Evolutionary conservation across 2,113 vertebrate genomes (phyloP).

Genomic region (Benitochromis conjunctus): DNA sequence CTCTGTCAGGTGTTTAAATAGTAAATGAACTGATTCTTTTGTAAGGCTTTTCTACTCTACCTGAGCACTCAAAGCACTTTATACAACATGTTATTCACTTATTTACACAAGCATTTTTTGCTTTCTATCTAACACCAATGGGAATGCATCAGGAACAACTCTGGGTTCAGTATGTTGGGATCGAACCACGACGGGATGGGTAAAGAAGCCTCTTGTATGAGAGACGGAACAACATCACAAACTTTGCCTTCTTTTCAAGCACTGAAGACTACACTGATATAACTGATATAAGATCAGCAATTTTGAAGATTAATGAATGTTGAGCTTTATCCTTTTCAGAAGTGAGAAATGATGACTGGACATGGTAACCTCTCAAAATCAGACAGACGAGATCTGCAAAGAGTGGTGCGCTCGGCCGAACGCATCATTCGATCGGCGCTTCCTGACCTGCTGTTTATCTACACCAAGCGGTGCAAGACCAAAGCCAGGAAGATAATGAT

Average conservation of each 20-base stretch:
- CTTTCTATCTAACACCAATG: neutral
- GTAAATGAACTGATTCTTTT: neutral
- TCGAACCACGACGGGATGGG: neutral
- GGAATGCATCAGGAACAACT: neutral
- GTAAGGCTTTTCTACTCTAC: neutral
- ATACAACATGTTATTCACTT: neutral
- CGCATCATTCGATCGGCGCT: too few relatives aligned
- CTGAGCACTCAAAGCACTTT: neutral
- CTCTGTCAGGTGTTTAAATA: neutral
- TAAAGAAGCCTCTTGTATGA: neutral
- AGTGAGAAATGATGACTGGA: neutral
- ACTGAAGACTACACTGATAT: neutral
- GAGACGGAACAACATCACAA: neutral
- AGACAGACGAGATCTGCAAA: too few relatives aligned
- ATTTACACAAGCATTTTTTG: neutral
- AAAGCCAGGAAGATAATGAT: too few relatives aligned
- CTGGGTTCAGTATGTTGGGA: neutral
- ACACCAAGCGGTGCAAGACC: too few relatives aligned
- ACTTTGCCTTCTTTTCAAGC: neutral
- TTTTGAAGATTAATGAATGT: constrained; percentile 3
- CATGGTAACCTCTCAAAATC: neutral
- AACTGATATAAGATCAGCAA: neutral
- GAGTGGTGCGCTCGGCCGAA: too few relatives aligned
- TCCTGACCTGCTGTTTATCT: too few relatives aligned
- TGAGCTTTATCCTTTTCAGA: neutral